Conservation (phyloP, 2,113 vertebrate genomes). For the Myrmophylax atrothorax region DNA sequence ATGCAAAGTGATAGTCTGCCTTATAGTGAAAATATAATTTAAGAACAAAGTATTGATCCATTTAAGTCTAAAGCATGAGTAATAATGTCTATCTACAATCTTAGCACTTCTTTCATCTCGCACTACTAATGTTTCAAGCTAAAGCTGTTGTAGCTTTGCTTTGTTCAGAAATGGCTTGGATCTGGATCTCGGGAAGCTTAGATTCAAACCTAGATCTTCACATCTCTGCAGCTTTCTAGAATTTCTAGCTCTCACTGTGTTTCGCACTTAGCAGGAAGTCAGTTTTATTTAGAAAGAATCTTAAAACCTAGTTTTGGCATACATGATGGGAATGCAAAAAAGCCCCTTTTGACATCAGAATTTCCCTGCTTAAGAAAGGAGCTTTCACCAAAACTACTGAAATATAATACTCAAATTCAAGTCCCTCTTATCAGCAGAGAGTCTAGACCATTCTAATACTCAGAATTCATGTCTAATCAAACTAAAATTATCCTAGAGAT, state of each 20-base stretch:
- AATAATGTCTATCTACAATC: not conserved
- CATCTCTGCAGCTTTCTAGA: not conserved
- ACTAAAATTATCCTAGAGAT: not conserved
- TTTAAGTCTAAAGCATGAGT: not conserved
- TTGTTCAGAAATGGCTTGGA: not conserved
- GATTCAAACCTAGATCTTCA: not conserved
- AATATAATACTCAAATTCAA: not conserved
- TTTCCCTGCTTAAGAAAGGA: not conserved
- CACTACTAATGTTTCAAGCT: not conserved
- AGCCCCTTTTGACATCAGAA: accelerated
- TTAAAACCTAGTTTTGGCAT: not conserved
- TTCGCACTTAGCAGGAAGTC: not conserved
- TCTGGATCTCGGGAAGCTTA: not conserved
- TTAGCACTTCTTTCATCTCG: not conserved
- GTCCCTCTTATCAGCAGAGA: not conserved
- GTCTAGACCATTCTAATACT: not conserved
- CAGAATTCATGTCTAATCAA: not conserved
- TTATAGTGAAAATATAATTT: not conserved
- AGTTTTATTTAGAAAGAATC: not conserved
- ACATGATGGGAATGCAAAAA: not conserved
- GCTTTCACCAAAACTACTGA: not conserved
- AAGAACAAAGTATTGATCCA: constrained; percentile 15
- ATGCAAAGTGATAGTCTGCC: not conserved
- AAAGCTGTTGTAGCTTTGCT: not conserved
- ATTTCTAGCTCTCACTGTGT: not conserved